Evolutionary conservation across 2,888 invertebrate genomes (phyloP), one percentile per base, ranked within the genome.

Genomic region (Drosophila robusta): DNA sequence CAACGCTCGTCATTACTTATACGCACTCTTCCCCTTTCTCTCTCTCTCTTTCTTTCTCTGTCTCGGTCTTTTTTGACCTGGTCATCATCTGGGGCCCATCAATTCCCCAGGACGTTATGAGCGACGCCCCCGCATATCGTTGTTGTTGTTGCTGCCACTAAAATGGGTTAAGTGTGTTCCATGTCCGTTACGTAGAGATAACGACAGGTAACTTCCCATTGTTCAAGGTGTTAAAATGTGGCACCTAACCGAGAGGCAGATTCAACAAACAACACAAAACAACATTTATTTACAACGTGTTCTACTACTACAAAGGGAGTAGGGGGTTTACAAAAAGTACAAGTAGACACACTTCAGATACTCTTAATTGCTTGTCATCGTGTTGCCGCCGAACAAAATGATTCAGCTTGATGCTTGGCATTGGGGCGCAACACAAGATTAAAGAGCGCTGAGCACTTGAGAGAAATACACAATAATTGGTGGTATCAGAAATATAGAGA

Each of bases 141-240:
- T 36, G 9, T 32, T 64, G 22, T 47, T 52, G 12, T 52, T 55
- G 34, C 45, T 64, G 64, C 44, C 51, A 70, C 60, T 29, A 54
- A 61, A 75, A 75, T 75, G 76, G 79, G 76, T 72, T 69, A 79
- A 75, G 69, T 65, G 60, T 60, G 55, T 61, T 47, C 34, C 60
- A 61, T 74, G 74, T 51, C 45, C 64, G 39, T 44, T 61, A 50
- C 24, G 47, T 34, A 75, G 55, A 73, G 29, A 29, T 70, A 73
- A 60, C 58, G 64, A 39, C 34, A 67, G 62, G 38, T 32, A 73
- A 50, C 16, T 41, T 45, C 14, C 64, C 51, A 70, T 73, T 73
- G 76, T 73, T 60, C 46, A 39, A 76, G 76, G 74, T 71, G 74
- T 71, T 74, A 67, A 74, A 71, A 67, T 61, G 72, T 51, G 61